phyloP scores from a whole-genome alignment of 37 sponge, comb jelly and placozoan species.

The Halichondria panicea region DNA sequence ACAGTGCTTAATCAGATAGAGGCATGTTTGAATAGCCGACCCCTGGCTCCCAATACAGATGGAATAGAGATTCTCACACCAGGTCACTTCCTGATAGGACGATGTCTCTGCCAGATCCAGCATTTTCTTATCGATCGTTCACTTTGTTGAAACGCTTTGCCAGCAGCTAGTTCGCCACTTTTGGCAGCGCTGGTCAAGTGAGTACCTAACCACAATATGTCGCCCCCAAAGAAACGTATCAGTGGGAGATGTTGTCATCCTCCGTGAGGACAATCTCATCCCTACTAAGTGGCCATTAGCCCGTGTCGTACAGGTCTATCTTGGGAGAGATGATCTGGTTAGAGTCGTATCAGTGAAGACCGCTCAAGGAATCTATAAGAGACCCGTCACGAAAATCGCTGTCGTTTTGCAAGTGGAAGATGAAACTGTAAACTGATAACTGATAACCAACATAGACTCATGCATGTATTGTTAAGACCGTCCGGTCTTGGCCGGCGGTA shows the following conservation, averaged over 20 bases:
- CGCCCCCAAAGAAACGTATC: not conserved
- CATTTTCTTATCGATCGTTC: not conserved
- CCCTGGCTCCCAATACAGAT: conserved; percentile 2
- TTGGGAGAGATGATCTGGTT: conserved; percentile 12
- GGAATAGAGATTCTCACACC: conserved; percentile 16
- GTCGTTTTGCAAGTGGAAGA: not conserved
- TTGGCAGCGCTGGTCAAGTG: conserved; percentile 30
- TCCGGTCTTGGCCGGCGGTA: conserved; percentile 8
- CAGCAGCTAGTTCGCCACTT: conserved; percentile 9
- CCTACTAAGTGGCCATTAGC: conserved; percentile 32
- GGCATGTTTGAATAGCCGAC: conserved; percentile 19
- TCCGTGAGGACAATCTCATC: conserved; percentile 1
- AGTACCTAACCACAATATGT: conserved; percentile 18
- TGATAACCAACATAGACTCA: too few species aligned
- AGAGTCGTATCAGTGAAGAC: conserved; percentile 12
- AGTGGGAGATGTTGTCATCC: conserved; percentile 8
- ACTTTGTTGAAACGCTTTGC: not conserved
- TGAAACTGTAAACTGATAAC: not conserved
- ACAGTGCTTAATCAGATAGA: conserved; percentile 8
- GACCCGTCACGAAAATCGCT: conserved; percentile 21
- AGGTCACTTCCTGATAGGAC: conserved; percentile 14
- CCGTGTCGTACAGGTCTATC: conserved; percentile 10
- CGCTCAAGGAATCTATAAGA: not conserved
- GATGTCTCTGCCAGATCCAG: too few species aligned
- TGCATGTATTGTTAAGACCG: not conserved